phyloP scores from a whole-genome alignment of 2,888 invertebrate species.

The Plebejus anna region DNA sequence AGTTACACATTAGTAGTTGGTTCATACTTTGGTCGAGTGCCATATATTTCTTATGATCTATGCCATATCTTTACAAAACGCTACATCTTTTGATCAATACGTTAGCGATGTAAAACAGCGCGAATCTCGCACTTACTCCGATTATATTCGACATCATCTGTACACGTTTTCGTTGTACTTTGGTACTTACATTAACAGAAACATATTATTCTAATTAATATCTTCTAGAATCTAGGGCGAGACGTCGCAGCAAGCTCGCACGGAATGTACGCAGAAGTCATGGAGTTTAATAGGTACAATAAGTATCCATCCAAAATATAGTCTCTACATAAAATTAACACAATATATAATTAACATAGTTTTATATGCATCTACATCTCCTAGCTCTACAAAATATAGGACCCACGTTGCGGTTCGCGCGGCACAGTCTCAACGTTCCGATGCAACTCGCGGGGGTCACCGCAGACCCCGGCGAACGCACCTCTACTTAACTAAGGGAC shows the following conservation, averaged over 20 bases:
- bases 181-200: not conserved
- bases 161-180: not conserved
- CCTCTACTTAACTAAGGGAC: constrained; percentile 43
- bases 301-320: constrained; percentile 28
- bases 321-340: constrained; percentile 19
- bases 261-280: constrained; percentile 70
- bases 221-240: not conserved
- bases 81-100: constrained; percentile 17
- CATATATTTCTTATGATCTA: not conserved
- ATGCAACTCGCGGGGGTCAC: not conserved
- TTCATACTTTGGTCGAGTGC: constrained; percentile 17
- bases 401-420: constrained; percentile 46
- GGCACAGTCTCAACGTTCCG: constrained; percentile 53
- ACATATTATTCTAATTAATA: not conserved
- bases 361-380: constrained; percentile 34
- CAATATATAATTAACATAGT: constrained; percentile 28
- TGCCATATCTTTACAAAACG: constrained; percentile 3
- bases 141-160: not conserved
- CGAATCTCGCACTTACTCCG: not conserved
- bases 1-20: constrained; percentile 17
- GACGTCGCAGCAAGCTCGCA: not conserved
- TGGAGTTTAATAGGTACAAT: constrained; percentile 50
- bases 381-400: constrained; percentile 27
- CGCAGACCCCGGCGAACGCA: constrained; percentile 46
- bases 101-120: not conserved